A percentile compares a stretch with the other conserved stretches of the same genome.
Evolutionary conservation across 1,140 invertebrate species (phyloP).

Genomic region (Anastrepha obliqua): DNA sequence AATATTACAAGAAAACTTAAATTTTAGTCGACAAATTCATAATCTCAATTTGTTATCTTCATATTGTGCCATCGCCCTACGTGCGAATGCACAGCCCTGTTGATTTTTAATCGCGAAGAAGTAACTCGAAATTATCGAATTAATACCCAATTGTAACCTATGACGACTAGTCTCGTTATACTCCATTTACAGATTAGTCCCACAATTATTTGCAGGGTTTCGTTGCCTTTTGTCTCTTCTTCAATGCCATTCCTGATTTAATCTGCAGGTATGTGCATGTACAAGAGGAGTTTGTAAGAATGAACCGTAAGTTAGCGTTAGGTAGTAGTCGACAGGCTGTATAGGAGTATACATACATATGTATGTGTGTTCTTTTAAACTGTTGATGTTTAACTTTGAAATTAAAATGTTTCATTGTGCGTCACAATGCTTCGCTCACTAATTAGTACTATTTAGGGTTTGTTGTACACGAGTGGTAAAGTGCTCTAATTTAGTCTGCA

Average conservation of each 20-base stretch:
- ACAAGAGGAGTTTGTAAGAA: not conserved
- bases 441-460: slow-evolving; percentile 32
- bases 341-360: not conserved
- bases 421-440: not conserved
- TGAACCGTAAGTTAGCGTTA: not conserved
- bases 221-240: not conserved
- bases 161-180: no score
- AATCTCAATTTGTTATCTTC: no score
- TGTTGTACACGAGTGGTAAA: not conserved
- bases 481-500: not conserved
- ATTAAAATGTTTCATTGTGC: slow-evolving; percentile 45
- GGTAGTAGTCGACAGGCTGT: not conserved
- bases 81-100: no score
- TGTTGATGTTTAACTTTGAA: slow-evolving; percentile 44
- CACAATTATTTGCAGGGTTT: not conserved
- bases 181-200: no score
- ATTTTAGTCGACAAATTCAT: no score
- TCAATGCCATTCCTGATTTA: slow-evolving; percentile 14
- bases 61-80: no score
- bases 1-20: no score
- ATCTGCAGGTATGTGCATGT: not conserved
- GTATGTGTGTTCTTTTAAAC: slow-evolving; percentile 42
- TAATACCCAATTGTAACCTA: no score
- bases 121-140: no score
- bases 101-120: no score